phyloP scores from a whole-genome alignment of 1,140 invertebrate species.

The Zaprionus inermis region DNA sequence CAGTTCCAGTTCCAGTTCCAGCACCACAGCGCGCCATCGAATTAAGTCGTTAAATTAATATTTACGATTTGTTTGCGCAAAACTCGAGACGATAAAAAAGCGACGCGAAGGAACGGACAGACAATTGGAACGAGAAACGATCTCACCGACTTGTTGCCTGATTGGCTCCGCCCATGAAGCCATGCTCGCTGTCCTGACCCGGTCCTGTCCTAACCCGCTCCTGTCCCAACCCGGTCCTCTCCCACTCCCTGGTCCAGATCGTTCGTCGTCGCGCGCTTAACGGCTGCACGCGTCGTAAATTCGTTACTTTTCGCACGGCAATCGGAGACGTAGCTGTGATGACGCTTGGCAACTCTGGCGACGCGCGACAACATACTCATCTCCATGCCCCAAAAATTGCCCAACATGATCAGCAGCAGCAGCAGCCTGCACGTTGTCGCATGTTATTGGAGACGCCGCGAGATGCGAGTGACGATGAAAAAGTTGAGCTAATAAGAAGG shows the following conservation, averaged over 20 bases:
- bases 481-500: not conserved
- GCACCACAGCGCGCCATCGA: slow-evolving; percentile 53
- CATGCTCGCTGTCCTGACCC: not conserved
- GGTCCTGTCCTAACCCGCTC: not conserved
- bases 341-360: not conserved
- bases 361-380: not conserved
- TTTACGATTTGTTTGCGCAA: slow-evolving; percentile 80
- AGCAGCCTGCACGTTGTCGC: not conserved
- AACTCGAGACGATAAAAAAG: slow-evolving; percentile 38
- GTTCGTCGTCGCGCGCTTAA: slow-evolving; percentile 64
- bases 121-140: not conserved
- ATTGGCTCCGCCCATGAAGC: slow-evolving; percentile 35
- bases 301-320: slow-evolving; percentile 67
- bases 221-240: no score
- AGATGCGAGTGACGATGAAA: not conserved
- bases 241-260: no score
- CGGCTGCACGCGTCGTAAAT: slow-evolving; percentile 73
- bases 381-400: not conserved
- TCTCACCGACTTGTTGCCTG: slow-evolving; percentile 36
- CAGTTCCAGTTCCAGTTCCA: slow-evolving; percentile 36
- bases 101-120: not conserved
- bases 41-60: slow-evolving; percentile 81
- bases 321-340: not conserved
- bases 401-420: not conserved
- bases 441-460: not conserved